These are phyloP conservation scores for Onthophagus sagittarius DNA, from an alignment of 2,888 invertebrate species.

Conservation along the genomic window DNA sequence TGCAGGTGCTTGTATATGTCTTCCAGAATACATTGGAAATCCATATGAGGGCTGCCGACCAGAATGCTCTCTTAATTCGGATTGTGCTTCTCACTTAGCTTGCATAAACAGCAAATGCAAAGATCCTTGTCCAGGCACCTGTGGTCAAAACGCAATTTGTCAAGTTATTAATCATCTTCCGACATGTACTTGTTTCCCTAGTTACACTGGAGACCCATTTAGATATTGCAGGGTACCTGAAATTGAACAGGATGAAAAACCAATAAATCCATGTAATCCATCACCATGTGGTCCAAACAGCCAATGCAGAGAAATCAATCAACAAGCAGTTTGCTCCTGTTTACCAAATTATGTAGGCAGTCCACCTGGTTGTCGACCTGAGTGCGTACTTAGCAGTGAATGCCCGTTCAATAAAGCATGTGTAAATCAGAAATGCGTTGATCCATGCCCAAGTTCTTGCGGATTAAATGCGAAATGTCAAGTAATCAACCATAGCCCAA, in stretches of 20 bases:
- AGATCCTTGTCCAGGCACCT: slow-evolving; percentile 69
- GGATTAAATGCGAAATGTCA: slow-evolving; percentile 66
- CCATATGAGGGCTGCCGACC: slow-evolving; percentile 70
- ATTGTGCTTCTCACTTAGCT: slow-evolving; percentile 63
- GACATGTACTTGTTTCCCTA: slow-evolving; percentile 58
- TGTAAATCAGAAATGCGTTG: slow-evolving; percentile 68
- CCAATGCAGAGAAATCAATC: slow-evolving; percentile 65
- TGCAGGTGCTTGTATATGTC: slow-evolving; percentile 63
- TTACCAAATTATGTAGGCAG: slow-evolving; percentile 66
- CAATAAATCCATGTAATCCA: slow-evolving; percentile 62
- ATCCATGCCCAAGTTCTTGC: slow-evolving; percentile 73
- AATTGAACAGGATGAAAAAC: slow-evolving; percentile 51
- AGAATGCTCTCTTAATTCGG: slow-evolving; percentile 64
- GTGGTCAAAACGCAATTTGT: slow-evolving; percentile 67
- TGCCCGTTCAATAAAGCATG: slow-evolving; percentile 71
- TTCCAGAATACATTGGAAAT: slow-evolving; percentile 65
- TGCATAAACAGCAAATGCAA: slow-evolving; percentile 67
- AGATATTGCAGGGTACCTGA: slow-evolving; percentile 52
- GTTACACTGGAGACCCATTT: slow-evolving; percentile 66
- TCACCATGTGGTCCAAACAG: slow-evolving; percentile 69
- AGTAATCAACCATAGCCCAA: slow-evolving; percentile 74
- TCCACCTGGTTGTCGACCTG: slow-evolving; percentile 74
- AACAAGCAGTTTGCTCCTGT: slow-evolving; percentile 73
- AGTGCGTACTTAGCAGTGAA: slow-evolving; percentile 74
- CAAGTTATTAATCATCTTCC: slow-evolving; percentile 65